phyloP scores from a whole-genome alignment of 1,140 invertebrate genomes.

The Pseudomyrmex flavicornis region DNA sequence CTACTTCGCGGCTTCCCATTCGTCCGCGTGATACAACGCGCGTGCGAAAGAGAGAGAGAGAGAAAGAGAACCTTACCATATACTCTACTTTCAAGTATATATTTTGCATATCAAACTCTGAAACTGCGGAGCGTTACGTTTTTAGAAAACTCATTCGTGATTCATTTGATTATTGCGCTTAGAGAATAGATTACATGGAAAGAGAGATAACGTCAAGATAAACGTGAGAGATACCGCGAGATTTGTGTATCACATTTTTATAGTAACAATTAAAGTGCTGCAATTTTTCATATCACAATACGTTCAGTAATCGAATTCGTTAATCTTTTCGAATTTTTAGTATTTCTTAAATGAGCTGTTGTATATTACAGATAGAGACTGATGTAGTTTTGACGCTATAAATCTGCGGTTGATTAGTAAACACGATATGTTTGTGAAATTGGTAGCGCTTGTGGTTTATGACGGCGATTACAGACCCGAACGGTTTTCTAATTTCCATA shows the following conservation, averaged over 20 bases:
- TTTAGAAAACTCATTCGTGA: too few species aligned
- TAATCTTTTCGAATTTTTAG: background rate
- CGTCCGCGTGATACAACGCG: conserved; percentile 16
- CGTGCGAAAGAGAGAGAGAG: background rate
- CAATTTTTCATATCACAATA: background rate
- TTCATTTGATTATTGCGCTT: background rate
- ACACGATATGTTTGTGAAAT: background rate
- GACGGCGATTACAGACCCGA: background rate
- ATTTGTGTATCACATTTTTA: background rate
- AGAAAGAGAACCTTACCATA: background rate
- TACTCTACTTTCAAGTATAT: conserved; percentile 17
- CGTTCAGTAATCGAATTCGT: background rate
- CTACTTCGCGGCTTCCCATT: conserved; percentile 50
- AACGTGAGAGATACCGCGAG: background rate
- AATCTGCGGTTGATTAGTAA: background rate
- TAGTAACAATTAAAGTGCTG: background rate
- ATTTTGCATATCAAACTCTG: conserved; percentile 25
- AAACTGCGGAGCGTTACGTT: background rate
- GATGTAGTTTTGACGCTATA: too few species aligned
- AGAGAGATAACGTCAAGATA: background rate
- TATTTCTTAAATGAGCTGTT: background rate
- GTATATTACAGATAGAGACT: too few species aligned
- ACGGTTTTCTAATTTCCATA: conserved; percentile 11
- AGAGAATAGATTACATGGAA: conserved; percentile 7
- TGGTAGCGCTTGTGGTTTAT: background rate